Evolutionary conservation across 2,113 vertebrate genomes (phyloP), one percentile per base, ranked within the genome.

Genomic region (Pomatorhinus ruficollis): DNA sequence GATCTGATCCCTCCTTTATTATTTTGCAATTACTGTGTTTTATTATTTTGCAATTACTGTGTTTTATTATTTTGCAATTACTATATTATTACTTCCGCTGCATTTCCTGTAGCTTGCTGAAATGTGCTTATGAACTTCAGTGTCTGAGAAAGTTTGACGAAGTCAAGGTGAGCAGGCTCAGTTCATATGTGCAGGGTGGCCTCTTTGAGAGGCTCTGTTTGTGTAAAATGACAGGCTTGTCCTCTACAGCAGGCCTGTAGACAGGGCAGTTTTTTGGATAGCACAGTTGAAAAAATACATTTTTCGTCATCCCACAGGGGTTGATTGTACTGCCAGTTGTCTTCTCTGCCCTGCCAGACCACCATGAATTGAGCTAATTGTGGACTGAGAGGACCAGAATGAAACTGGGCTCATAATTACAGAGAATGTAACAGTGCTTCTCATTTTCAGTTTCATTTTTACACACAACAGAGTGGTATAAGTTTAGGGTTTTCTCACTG

Each of bases 391-490:
- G 13, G 15, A 15, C 42, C 31, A 63, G 22, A 7, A 4, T 42
- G 52, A 66, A 75, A 50, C n/a, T 50, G 33, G 2, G 0, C 30
- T 52, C 15, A 7, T 44, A 56, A n/a, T 54, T 80, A 28, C 2
- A 47, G 30, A 65, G 35, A 42, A 11, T 54, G 17, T 47, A 35
- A 7, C 3, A 16, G 5, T 30, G 20, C 14, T 85, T 24, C 39
- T 66, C 3, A 20, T 30, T 63, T 82, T 90, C 1, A 0, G 22
- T 44, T 88, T 90, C 3, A 1, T 37, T 83, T 87, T 77, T 54
- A 15, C 28, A 6, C 25, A 39, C 0, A 0, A 50, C 2, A 13
- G 24, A 47, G 25, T 10, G 5, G 6, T n/a, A 3, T 23, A 31
- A 44, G 1, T 57, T 57, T 53, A 21, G 5, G 9, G 15, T 35